Base-by-base conservation (phyloP, 2,113 vertebrate species). In the Tupaia tana region DNA sequence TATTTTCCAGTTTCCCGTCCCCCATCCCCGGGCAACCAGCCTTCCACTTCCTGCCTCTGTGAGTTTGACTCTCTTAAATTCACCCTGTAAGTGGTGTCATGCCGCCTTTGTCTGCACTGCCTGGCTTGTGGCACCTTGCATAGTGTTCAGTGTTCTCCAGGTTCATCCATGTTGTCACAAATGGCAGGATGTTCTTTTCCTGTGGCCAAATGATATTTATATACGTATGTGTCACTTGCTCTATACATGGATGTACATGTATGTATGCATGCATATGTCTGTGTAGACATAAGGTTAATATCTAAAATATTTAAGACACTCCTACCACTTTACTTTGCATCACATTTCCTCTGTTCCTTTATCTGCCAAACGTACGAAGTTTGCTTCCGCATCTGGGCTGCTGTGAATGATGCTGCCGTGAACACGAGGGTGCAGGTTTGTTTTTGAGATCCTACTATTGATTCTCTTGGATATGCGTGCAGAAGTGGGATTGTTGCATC, bases 221-320 rank as follows among this genome's bases (percentile, higher is more conserved):
- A 18, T 25, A 19, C 7, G 3, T 82, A 4, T 12, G 6, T 6
- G 59, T 24, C 0, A 73, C 31, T 34, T 77, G 43, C 43, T 73
- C 71, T 43, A 43, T 43, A 43, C 43, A 43, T 43, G 43, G 43
- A 43, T 43, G 43, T 43, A 5, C 43, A 43, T 71, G 0, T 31
- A 0, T 20, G 0, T 34, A 11, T 19, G 8, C n/a, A 6, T 71
- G 1, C 19, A 34, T 22, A 34, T 18, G 19, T 19, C 43, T 43
- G 43, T 43, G 43, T 43, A 43, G 43, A 43, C 43, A 43, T 6
- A 43, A 6, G 43, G 43, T 43, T 43, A 43, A 43, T 43, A 43
- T 43, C 43, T 43, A 43, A 43, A 43, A 43, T 43, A 43, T 43
- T 4, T 43, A 43, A 43, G 43, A 43, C 4, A 43, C 43, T 43